Evolutionary conservation across 2,113 vertebrate genomes (phyloP), one percentile per base, ranked within the genome.

Genomic region (Tamias sibiricus): DNA sequence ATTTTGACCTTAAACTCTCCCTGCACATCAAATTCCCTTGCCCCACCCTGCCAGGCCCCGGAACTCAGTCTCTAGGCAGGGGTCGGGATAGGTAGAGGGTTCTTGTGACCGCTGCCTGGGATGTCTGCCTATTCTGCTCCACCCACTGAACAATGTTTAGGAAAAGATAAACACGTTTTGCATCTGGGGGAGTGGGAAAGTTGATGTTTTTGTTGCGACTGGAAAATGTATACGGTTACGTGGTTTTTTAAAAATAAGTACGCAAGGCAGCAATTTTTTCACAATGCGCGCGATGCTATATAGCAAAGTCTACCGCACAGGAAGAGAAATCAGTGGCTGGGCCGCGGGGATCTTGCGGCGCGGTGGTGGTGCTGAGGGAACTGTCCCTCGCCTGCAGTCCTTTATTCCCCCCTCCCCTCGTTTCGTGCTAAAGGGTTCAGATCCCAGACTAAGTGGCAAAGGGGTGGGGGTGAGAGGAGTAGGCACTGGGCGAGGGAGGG

Each of bases 181-280:
- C 97, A n/a, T 96, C 64, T 69, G 49, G 47, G 49, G 30, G 59
- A 42, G 96, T 87, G n/a, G 95, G 66, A 94, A 90, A 97, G 96
- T 90, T 95, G 96, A 82, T 95, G 96, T 91, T 98, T 98, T 98
- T 98, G 96, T 98, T 96, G 90, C 84, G 81, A 26, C 42, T 86
- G 87, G 95, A 97, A n/a, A 97, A 95, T 92, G 97, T 98, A 96
- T 96, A 92, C 88, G 91, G 74, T 93, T 95, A 97, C 97, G 62
- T 88, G 98, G 4, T 97, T 97, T 98, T 95, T 96, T 28, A 49
- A 97, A n/a, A 35, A 54, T 95, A 97, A 97, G 97, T 94, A 98
- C 97, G 97, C 95, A 97, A 87, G 44, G 96, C n/a, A 97, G 96
- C 96, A 95, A 96, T n/a, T 98, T 98, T 98, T 97, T 91, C 96